Percentiles rank a stretch among this genome's conserved stretches.
Conservation (phyloP, 2,797 vertebrate genomes). For the Coregonus ussuriensis region DNA sequence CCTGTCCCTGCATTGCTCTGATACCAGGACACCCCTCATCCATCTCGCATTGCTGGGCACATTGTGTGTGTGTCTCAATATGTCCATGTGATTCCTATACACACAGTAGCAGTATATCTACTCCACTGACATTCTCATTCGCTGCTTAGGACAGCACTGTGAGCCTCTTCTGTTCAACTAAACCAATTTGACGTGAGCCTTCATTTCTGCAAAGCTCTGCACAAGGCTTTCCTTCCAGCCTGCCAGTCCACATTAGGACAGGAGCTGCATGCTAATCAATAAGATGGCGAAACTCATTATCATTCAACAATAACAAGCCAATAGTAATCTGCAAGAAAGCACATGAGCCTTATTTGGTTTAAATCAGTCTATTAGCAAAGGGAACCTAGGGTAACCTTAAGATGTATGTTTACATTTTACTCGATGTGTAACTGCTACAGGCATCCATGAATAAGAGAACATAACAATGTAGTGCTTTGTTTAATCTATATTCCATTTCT, state of each 20-base stretch:
- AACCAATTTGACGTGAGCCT: neutral
- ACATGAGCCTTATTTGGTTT: neutral
- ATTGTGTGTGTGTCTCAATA: too few species aligned
- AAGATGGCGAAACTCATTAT: neutral
- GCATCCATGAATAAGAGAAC: too few species aligned
- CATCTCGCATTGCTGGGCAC: neutral
- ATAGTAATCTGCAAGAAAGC: neutral
- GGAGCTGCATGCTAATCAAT: neutral
- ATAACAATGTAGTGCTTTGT: too few species aligned
- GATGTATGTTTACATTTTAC: too few species aligned
- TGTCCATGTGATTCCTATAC: neutral
- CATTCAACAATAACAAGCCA: too few species aligned
- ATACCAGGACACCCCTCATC: neutral
- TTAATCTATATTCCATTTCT: too few species aligned
- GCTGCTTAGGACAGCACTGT: too few species aligned
- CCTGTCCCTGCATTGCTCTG: neutral
- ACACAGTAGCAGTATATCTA: too few species aligned
- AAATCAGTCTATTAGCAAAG: neutral
- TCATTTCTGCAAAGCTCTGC: too few species aligned
- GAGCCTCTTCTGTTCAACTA: neutral
- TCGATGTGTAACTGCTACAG: neutral
- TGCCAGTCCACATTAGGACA: neutral
- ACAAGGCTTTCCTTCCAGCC: too few species aligned
- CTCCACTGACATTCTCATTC: neutral
- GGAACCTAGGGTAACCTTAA: neutral